Base-by-base conservation (phyloP, 2,888 invertebrate genomes). In the Harpalus rubripes region DNA sequence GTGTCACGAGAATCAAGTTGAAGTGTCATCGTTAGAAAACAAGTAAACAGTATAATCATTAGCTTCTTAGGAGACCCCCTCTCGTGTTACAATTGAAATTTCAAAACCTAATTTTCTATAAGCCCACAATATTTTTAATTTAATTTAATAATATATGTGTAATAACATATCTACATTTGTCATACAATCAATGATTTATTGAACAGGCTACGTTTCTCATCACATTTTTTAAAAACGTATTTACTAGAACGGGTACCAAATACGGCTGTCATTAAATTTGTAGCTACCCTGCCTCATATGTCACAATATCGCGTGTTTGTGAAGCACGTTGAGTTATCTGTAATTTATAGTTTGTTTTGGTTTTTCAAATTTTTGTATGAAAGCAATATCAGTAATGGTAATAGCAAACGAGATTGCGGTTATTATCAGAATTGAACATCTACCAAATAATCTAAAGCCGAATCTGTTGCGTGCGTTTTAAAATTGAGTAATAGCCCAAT, bases 401-500 rank as follows among this genome's bases (percentile, higher is more conserved):
- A 61, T 52, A 61, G 10, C 22, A 61, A 61, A 61, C 61, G 61
- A 26, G 6, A 8, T 61, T 61, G 61, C 10, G 61, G 61, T 26
- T 22, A 61, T 61, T 61, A 61, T 61, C 61, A 18, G 22, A 61
- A 61, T 22, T 61, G 22, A 61, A 61, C 61, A 61, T 61, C 61
- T 61, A 61, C 61, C 61, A 16, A 61, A 61, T 61, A 18, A 61
- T 61, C 61, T 18, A 10, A 61, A 61, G 61, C 61, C 18, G 22
- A 61, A 61, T 61, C 61, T 61, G 61, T 61, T 61, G 18, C 61
- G 18, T 61, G 18, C 22, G 22, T 61, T 61, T 61, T 18, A 18
- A 18, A 61, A 61, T 61, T 61, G 61, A 61, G 61, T 61, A 61
- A 61, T 61, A 61, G 16, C 18, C 18, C 61, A 61, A 61, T 61